Evolutionary conservation across 1,140 invertebrate genomes (phyloP), one percentile per base, ranked within the genome.

Genomic region (Solenopsis invicta): DNA sequence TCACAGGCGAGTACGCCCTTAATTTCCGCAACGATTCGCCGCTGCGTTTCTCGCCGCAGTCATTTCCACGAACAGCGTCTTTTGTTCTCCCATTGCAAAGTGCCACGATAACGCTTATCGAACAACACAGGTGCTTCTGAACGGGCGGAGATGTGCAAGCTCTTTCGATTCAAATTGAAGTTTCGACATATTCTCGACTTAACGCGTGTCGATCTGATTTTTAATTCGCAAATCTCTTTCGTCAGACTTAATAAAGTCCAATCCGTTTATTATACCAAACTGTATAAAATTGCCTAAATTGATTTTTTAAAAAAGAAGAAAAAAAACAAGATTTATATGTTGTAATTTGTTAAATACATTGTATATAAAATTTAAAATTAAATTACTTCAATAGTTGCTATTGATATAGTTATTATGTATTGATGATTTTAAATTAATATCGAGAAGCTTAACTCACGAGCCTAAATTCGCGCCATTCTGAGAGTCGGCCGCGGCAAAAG

Each of bases 11-110:
- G 45, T 61, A 13, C 45, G 54, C 48, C 45, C 80, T 84, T 84
- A 75, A 84, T 84, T 84, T 84, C 69, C 69, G 69, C 41, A 72
- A 84, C 80, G 54, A 84, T 59, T 62, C 69, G 29, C 52, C 24
- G 80, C 21, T 48, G 48, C 24, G 69, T 67, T 41, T 78, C 75
- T 86, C 50, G 16, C 64, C 13, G 62, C 52, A 80, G 66, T 80
- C 52, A 81, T 71, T 62, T 24, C 45, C 85, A 48, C 24, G 13
- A 66, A 81, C 54, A 18, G 45, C 34, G 76, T 81, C 77, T 61
- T 86, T 80, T 84, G 75, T 86, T 80, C 52, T 86, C 37, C 45
- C 21, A 86, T 67, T 59, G 62, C 59, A 50, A 80, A 52, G 62
- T 37, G 37, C 21, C 54, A 16, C 66, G 67, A 71, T 74, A 74